These are phyloP conservation scores for Heterotis niloticus DNA, from an alignment of 2,113 vertebrate species.

Conservation along the genomic window DNA sequence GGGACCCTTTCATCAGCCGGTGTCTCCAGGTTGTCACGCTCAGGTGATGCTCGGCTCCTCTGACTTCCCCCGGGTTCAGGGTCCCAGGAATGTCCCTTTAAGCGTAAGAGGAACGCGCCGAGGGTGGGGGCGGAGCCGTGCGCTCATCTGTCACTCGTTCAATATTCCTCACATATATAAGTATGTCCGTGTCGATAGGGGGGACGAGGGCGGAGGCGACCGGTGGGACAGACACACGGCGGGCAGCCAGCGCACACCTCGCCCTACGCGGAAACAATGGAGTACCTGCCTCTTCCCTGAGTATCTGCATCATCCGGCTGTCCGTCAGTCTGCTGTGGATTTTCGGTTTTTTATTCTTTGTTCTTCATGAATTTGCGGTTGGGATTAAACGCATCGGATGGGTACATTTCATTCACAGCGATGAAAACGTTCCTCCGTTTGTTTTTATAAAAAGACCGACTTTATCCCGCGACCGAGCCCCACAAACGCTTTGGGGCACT, in stretches of 20 bases:
- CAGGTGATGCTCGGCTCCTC: background rate
- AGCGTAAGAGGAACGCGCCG: constrained; percentile 32
- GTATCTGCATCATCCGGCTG: constrained; percentile 11
- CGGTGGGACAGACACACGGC: constrained; percentile 36
- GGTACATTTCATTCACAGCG: constrained; percentile 44
- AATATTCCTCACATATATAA: constrained; percentile 38
- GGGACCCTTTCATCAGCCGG: too few relatives aligned
- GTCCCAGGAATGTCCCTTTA: constrained; percentile 63
- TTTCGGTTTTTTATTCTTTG: constrained; percentile 39
- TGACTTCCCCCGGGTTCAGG: constrained; percentile 44
- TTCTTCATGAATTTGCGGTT: too few relatives aligned
- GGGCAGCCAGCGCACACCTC: constrained; percentile 7
- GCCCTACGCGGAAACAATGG: constrained; percentile 27
- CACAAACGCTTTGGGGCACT: constrained; percentile 7
- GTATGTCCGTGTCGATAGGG: constrained; percentile 31
- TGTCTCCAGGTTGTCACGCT: too few relatives aligned
- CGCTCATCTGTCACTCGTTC: constrained; percentile 43
- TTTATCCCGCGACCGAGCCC: background rate
- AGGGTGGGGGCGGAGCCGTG: constrained; percentile 51
- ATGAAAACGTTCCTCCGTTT: constrained; percentile 35
- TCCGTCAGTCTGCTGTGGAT: constrained; percentile 12
- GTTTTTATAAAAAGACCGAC: constrained; percentile 19
- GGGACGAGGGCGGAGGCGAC: background rate
- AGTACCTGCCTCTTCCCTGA: constrained; percentile 34
- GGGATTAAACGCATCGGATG: constrained; percentile 34